Evolutionary conservation across 2,113 vertebrate genomes (phyloP).

Genomic region (Sturnira hondurensis): DNA sequence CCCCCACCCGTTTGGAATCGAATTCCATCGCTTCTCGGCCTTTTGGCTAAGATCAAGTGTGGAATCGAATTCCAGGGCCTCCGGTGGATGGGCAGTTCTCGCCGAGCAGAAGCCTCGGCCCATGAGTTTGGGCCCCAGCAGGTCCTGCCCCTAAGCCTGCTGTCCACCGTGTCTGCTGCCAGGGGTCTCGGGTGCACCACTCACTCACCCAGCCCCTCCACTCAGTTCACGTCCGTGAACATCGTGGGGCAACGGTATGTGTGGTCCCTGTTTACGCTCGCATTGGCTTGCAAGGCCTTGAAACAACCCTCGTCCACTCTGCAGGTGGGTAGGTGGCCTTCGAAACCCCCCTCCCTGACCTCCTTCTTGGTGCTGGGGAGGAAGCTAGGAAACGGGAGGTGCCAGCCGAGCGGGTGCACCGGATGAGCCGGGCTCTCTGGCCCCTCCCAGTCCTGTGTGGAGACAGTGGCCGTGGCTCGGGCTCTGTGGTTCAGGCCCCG

Average conservation of each 20-base stretch:
- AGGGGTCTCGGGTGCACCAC: neutral
- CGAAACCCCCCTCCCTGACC: accelerated
- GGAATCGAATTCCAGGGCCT: accelerated
- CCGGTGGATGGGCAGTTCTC: accelerated
- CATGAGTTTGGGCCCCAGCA: neutral
- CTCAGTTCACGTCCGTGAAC: accelerated
- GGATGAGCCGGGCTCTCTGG: too few species aligned
- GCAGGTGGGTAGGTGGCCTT: neutral
- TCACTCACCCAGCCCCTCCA: accelerated
- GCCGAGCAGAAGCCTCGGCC: accelerated
- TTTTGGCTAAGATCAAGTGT: too few species aligned
- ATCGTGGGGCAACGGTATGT: accelerated
- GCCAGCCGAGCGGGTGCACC: neutral
- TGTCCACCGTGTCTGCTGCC: accelerated
- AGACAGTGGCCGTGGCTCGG: too few species aligned
- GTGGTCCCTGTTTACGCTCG: accelerated
- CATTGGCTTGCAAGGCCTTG: neutral
- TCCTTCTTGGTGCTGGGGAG: neutral
- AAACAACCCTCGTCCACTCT: accelerated
- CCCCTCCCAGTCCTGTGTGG: too few species aligned
- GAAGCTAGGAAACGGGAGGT: neutral
- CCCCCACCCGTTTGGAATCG: accelerated
- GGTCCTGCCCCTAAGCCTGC: neutral
- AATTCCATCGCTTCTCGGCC: too few species aligned
- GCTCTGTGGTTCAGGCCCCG: too few species aligned